Evolutionary conservation across 2,797 vertebrate genomes (phyloP).

Genomic region (Aselliscus stoliczkanus): DNA sequence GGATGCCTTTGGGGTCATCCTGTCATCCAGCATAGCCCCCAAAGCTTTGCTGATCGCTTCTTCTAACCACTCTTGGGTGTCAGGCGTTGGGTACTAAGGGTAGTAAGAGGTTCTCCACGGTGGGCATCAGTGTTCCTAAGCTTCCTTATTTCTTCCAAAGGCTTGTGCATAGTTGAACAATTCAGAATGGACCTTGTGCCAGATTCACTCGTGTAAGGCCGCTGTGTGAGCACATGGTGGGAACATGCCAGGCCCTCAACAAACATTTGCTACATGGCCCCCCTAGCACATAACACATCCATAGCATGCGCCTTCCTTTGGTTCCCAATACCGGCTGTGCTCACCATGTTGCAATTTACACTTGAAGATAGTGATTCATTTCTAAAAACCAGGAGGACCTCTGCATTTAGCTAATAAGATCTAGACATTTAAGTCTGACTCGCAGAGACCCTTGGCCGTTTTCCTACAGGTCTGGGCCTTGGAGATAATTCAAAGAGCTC

Average conservation of each 20-base stretch:
- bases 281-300: rapidly evolving
- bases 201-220: background rate
- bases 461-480: background rate
- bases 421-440: background rate
- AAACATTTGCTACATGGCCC: background rate
- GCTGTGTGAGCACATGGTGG: background rate
- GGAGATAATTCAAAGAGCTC: slow-evolving; percentile 39
- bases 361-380: background rate
- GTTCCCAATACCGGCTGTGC: background rate
- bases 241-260: background rate
- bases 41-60: background rate
- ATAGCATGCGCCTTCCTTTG: background rate
- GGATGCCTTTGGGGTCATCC: background rate
- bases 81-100: background rate
- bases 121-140: background rate
- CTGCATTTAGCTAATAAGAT: background rate
- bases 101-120: background rate
- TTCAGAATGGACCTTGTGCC: background rate
- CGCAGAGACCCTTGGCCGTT: background rate
- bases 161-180: background rate
- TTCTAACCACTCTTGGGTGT: background rate
- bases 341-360: background rate
- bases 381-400: background rate
- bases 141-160: background rate
- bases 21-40: background rate